Conservation (phyloP, 92 coral and sea anemone genomes). For the Porites rus region DNA sequence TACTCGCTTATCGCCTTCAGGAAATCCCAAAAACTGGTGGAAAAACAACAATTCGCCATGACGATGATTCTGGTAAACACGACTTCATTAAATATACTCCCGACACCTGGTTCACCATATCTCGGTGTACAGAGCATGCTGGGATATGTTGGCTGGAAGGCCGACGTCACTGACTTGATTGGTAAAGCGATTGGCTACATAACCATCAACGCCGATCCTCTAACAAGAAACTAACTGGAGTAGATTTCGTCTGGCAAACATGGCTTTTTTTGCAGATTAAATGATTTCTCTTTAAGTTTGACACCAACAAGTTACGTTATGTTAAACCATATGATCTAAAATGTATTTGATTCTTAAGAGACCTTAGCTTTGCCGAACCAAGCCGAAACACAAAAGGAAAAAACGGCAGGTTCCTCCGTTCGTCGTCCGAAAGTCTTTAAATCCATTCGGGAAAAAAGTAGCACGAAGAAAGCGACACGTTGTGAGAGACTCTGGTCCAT, state of each 20-base stretch:
- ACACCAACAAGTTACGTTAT: constrained; percentile 55
- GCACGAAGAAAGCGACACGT: not conserved
- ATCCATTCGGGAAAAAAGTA: not conserved
- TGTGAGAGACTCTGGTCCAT: not conserved
- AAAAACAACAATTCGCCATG: constrained; percentile 99
- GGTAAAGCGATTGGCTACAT: constrained; percentile 79
- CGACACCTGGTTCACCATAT: constrained; percentile 96
- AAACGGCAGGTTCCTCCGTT: not conserved
- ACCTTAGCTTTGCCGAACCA: not conserved
- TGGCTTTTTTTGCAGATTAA: constrained; percentile 76
- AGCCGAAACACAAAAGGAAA: not conserved
- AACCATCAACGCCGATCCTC: constrained; percentile 65
- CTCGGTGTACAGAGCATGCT: constrained; percentile 77
- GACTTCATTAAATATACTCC: constrained; percentile 94
- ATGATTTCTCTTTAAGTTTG: constrained; percentile 52
- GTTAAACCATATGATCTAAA: constrained; percentile 3
- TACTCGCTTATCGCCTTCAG: constrained; percentile 51
- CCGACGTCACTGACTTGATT: constrained; percentile 72
- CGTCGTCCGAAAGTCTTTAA: not conserved
- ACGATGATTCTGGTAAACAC: constrained; percentile 99
- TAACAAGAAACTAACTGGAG: constrained; percentile 71
- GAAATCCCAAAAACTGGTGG: constrained; percentile 90
- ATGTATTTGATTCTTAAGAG: not conserved
- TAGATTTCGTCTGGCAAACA: constrained; percentile 73
- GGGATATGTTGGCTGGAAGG: constrained; percentile 80